Evolutionary conservation across 2,797 vertebrate genomes (phyloP).

Genomic region (Pangasius larnaudii): DNA sequence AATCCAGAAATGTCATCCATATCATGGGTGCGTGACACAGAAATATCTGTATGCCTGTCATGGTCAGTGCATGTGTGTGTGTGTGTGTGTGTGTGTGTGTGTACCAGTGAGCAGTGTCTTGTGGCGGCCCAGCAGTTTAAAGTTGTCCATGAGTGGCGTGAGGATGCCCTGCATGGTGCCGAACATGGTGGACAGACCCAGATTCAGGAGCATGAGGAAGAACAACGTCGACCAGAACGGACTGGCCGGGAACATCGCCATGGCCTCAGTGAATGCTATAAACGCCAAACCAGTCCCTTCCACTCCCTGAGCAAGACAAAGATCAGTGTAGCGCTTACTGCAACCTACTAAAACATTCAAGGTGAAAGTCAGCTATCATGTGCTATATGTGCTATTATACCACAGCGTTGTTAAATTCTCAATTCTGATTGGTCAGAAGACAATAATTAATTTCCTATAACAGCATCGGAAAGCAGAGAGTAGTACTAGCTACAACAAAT

Average conservation of each 20-base stretch:
- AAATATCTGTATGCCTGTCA: not conserved
- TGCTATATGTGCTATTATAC: not conserved
- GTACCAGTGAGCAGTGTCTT: conserved; percentile 75
- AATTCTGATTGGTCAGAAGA: not conserved
- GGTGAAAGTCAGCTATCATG: not conserved
- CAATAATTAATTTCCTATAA: not conserved
- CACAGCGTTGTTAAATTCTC: not conserved
- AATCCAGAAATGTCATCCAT: conserved; percentile 33
- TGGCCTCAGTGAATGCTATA: conserved; percentile 97
- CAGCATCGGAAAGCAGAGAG: not conserved
- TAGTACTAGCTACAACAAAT: not conserved
- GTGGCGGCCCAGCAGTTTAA: conserved; percentile 80
- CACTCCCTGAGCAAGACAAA: conserved; percentile 79
- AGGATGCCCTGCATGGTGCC: conserved; percentile 97
- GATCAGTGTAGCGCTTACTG: not conserved
- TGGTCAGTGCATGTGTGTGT: not conserved
- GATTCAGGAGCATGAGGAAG: conserved; percentile 96
- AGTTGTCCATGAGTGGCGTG: conserved; percentile 94
- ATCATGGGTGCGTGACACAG: not conserved
- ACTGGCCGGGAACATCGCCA: conserved; percentile 93
- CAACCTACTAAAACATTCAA: not conserved
- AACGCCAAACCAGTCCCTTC: conserved; percentile 97
- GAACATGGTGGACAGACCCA: conserved; percentile 98
- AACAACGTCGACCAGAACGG: conserved; percentile 98
- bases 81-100: conserved; percentile 1